These are phyloP conservation scores for Podarcis siculus DNA, from an alignment of 2,797 vertebrate genomes.

Conservation along the genomic window DNA sequence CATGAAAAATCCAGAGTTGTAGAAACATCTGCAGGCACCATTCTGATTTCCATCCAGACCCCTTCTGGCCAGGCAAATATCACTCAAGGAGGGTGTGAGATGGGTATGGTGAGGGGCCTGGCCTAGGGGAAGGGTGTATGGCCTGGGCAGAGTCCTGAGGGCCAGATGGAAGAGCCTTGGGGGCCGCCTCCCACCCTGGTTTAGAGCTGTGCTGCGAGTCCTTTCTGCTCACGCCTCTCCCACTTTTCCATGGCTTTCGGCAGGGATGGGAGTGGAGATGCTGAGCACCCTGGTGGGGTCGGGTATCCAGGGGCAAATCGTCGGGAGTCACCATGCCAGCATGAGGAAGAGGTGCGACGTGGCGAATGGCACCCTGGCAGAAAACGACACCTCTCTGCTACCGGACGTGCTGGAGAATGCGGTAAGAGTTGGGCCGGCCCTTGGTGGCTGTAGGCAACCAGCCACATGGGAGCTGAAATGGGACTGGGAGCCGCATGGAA, in stretches of 20 bases:
- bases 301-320: conserved; percentile 80
- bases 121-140: too few relatives aligned
- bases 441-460: rapidly evolving
- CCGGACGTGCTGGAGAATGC: background rate
- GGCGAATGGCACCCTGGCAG: conserved; percentile 52
- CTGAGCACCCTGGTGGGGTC: conserved; percentile 78
- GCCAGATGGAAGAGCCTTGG: too few relatives aligned
- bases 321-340: conserved; percentile 77
- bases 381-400: conserved; percentile 54
- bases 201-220: background rate
- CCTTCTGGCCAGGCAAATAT: too few relatives aligned
- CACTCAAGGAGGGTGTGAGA: too few relatives aligned
- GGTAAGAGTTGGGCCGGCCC: background rate
- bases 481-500: background rate
- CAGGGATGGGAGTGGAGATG: conserved; percentile 83
- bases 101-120: too few relatives aligned
- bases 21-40: too few relatives aligned
- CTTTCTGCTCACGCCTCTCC: background rate
- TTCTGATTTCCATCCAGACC: too few relatives aligned
- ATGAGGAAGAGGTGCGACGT: conserved; percentile 69
- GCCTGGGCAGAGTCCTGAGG: too few relatives aligned
- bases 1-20: too few relatives aligned
- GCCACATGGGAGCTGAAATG: background rate
- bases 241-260: background rate
- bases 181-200: background rate